phyloP scores from a whole-genome alignment of 2,888 invertebrate genomes.

The Malthinus flaveolus region DNA sequence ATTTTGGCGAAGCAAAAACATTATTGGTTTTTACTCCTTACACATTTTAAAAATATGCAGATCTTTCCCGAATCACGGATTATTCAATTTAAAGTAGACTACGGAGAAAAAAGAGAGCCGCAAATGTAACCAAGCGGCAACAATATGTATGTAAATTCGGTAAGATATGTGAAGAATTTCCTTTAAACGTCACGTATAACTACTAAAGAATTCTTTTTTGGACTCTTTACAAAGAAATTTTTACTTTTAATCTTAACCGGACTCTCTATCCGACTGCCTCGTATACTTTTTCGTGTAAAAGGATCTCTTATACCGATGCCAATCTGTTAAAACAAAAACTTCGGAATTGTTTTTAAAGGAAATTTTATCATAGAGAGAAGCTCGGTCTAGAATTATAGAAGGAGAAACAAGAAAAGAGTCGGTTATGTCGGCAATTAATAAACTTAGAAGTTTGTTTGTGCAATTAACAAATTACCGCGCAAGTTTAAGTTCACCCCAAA shows the following conservation, averaged over 20 bases:
- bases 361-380: not conserved
- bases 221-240: not conserved
- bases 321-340: not conserved
- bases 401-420: not conserved
- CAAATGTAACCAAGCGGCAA: slow-evolving; percentile 24
- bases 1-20: too few species aligned
- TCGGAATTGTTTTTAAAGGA: not conserved
- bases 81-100: slow-evolving; percentile 23
- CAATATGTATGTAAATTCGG: slow-evolving; percentile 31
- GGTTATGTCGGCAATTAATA: slow-evolving; percentile 21
- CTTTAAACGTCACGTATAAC: slow-evolving; percentile 26
- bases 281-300: not conserved
- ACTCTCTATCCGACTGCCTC: too few species aligned
- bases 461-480: slow-evolving; percentile 24
- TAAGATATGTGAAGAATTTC: slow-evolving; percentile 30
- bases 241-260: too few species aligned
- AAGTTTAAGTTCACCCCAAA: slow-evolving; percentile 15
- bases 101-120: slow-evolving; percentile 4
- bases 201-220: slow-evolving; percentile 8
- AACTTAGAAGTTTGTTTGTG: slow-evolving; percentile 16
- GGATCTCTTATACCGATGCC: not conserved
- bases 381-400: not conserved
- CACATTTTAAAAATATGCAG: slow-evolving; percentile 17
- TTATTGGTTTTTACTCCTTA: slow-evolving; percentile 4
- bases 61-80: slow-evolving; percentile 21